Evolutionary conservation across 1,140 invertebrate genomes (phyloP), one percentile per base, ranked within the genome.

Genomic region (Pectinophora gossypiella): DNA sequence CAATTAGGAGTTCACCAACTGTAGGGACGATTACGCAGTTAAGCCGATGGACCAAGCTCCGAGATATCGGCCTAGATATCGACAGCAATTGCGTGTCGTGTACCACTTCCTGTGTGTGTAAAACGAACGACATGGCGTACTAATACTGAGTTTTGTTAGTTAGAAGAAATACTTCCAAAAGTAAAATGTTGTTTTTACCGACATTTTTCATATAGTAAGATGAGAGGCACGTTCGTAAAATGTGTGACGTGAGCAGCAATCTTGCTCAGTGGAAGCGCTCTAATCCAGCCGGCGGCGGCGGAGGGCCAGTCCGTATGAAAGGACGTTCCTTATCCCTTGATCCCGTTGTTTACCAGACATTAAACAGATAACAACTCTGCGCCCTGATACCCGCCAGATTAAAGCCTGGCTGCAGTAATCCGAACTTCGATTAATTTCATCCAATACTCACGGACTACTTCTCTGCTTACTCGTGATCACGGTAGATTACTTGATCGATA

Each of bases 301-400:
- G 27, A 32, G 27, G 36, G 13, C 72, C 78, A 76, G 61, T 48
- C 65, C 62, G 66, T 76, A 76, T 84, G 73, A 76, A 79, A 87
- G 79, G 80, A 83, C 77, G 81, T 72, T 78, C 71, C 78, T 84
- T 85, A 87, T 85, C 82, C 84, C 80, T 84, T 87, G 76, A 87
- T 87, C 85, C 85, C 71, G 81, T 88, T 89, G 85, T 89, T 89
- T 87, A 89, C 85, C 87, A 88, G 86, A 89, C 87, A 88, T 89
- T 89, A 87, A 89, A 81, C 85, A 88, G 87, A 89, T 89, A 88
- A 85, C 83, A 85, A 86, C 71, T 86, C 83, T 77, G 65, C 76
- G 79, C 76, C 74, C 76, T 70, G 81, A 87, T 87, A 87, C 71
- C n/a, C 75, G 72, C 68, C 71, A 84, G 79, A 85, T 82, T 85